Percentiles rank a stretch among this genome's conserved stretches.
Conservation (phyloP, 2,888 invertebrate genomes). For the Cephus rjabovi region DNA sequence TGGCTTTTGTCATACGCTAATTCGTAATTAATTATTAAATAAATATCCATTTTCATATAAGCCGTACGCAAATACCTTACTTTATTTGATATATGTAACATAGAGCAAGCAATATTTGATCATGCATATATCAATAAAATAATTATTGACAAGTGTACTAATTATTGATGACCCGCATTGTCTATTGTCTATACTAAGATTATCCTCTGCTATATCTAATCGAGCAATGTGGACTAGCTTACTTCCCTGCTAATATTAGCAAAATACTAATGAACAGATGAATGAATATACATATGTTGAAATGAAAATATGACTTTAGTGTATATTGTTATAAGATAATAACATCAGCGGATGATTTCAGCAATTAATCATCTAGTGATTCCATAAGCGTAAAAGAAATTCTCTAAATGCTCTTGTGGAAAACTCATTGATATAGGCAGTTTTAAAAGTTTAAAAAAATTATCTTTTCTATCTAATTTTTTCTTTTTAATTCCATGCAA, state of each 20-base stretch:
- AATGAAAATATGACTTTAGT: neutral
- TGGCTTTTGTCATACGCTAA: neutral
- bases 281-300: neutral
- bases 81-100: no score
- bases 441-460: neutral
- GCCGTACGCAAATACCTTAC: neutral
- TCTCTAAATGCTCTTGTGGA: neutral
- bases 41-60: neutral
- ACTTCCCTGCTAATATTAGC: neutral
- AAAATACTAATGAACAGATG: neutral
- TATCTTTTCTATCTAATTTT: neutral
- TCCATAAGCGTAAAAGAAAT: neutral
- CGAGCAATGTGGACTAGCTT: neutral
- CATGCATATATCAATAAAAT: neutral
- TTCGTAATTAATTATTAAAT: neutral
- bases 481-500: neutral
- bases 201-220: neutral
- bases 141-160: neutral
- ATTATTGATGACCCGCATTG: neutral
- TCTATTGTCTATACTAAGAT: neutral
- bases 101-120: neutral
- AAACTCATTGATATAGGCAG: neutral
- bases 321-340: neutral
- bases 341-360: neutral
- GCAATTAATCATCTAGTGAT: no score